A percentile compares a stretch with the other conserved stretches of the same genome.
Evolutionary conservation across 2,113 vertebrate species (phyloP).

Genomic region (Murina feae): DNA sequence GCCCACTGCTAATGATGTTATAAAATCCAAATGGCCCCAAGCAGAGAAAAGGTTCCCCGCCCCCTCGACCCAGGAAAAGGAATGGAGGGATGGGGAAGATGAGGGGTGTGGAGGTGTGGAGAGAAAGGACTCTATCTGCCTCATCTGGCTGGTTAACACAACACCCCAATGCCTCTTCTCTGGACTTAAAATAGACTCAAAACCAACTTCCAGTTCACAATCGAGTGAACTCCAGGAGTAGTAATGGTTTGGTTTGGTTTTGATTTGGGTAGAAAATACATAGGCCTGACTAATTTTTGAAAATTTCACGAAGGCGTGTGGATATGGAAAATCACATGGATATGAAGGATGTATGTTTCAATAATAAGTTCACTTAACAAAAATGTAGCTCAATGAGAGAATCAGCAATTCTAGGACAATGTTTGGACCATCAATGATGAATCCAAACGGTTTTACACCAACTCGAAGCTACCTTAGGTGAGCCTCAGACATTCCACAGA

Average conservation of each 20-base stretch:
- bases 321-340: neutral
- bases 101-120: neutral
- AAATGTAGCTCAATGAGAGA: neutral
- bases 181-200: neutral
- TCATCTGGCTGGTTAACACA: neutral
- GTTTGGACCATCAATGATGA: neutral
- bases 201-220: neutral
- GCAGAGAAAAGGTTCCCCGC: too few relatives aligned
- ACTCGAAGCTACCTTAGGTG: neutral
- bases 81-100: accelerated
- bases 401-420: neutral
- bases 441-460: neutral
- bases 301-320: neutral
- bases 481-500: neutral
- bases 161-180: neutral
- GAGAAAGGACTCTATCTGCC: neutral
- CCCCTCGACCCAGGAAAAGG: too few relatives aligned
- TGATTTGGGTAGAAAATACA: neutral
- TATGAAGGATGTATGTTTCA: neutral
- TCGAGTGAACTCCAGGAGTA: neutral
- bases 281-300: neutral
- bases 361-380: neutral
- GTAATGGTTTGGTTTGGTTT: neutral
- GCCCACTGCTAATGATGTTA: too few relatives aligned
- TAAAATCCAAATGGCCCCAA: too few relatives aligned